Conservation (phyloP, 2,797 vertebrate species). For the Tympanoctomys barrerae region DNA sequence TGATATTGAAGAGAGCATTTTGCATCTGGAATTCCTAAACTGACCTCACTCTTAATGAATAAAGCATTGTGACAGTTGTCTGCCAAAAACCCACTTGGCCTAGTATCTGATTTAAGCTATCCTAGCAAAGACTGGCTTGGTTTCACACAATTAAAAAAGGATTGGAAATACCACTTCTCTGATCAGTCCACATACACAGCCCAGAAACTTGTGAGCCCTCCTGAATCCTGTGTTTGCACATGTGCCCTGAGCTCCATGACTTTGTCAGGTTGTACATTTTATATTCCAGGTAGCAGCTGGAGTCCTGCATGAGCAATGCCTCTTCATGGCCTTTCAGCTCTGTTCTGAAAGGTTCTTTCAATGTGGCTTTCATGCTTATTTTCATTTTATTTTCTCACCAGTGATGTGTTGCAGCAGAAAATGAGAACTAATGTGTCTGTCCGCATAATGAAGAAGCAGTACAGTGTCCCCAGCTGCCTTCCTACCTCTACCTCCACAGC, state of each 20-base stretch:
- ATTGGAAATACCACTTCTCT: neutral
- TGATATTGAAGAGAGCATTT: neutral
- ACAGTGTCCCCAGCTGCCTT: neutral
- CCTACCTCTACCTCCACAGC: neutral
- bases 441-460: neutral
- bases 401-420: neutral
- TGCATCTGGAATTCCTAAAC: neutral
- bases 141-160: neutral
- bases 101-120: neutral
- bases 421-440: neutral
- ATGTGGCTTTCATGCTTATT: neutral
- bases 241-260: neutral
- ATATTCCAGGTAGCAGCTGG: neutral
- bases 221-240: neutral
- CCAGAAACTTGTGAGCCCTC: neutral
- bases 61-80: neutral
- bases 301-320: neutral
- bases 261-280: neutral
- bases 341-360: neutral
- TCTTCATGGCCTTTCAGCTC: neutral
- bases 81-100: neutral
- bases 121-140: neutral
- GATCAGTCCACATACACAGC: neutral
- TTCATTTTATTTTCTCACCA: neutral
- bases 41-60: neutral